These are phyloP conservation scores for Spea hammondii DNA, from an alignment of 2,797 vertebrate species.

Conservation along the genomic window DNA sequence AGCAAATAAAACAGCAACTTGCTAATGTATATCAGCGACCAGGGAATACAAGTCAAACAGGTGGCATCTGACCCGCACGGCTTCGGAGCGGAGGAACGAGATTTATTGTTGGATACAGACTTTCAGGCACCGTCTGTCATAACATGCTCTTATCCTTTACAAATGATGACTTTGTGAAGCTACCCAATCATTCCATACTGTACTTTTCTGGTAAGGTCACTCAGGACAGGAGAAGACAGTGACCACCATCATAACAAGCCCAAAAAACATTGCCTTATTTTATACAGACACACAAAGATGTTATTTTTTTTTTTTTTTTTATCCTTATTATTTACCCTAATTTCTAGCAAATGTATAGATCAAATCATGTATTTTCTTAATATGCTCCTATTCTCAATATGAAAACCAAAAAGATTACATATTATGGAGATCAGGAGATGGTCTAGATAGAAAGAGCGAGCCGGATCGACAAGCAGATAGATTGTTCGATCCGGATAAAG, in stretches of 20 bases:
- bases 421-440: too few species aligned
- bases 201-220: slow-evolving; percentile 44
- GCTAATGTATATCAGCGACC: slow-evolving; percentile 55
- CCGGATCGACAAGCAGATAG: too few species aligned
- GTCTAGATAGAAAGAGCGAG: too few species aligned
- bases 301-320: slow-evolving; percentile 17
- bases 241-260: slow-evolving; percentile 18
- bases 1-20: slow-evolving; percentile 44
- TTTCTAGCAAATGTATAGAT: too few species aligned
- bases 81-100: slow-evolving; percentile 54
- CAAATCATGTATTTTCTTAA: too few species aligned
- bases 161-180: slow-evolving; percentile 52
- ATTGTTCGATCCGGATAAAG: too few species aligned
- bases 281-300: slow-evolving; percentile 33
- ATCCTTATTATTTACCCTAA: too few species aligned
- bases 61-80: slow-evolving; percentile 58
- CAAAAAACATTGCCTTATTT: slow-evolving; percentile 44
- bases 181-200: slow-evolving; percentile 40
- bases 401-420: too few species aligned
- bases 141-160: slow-evolving; percentile 42
- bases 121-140: slow-evolving; percentile 53
- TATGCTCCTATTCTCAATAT: too few species aligned
- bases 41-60: slow-evolving; percentile 55
- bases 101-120: slow-evolving; percentile 53
- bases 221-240: slow-evolving; percentile 12